A percentile compares a stretch with the other conserved stretches of the same genome.
phyloP scores from a whole-genome alignment of 1,140 invertebrate species.

The Heliconius congener region DNA sequence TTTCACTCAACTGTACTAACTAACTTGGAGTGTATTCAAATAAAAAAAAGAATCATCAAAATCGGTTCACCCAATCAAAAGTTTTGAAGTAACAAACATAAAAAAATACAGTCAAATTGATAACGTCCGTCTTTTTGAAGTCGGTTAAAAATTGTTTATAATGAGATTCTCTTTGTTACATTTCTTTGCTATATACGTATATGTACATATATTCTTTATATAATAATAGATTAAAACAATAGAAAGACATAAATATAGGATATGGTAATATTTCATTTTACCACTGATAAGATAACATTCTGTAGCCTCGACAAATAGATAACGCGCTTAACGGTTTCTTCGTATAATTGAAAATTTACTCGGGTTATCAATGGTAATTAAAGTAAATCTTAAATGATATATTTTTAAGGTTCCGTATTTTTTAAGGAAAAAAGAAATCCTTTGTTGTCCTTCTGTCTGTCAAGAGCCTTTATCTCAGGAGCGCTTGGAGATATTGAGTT shows the following conservation, averaged over 20 bases:
- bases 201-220: background rate
- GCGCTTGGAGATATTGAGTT: no score
- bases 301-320: conserved; percentile 16
- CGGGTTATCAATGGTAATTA: background rate
- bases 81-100: no score
- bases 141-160: background rate
- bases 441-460: no score
- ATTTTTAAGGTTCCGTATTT: background rate
- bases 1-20: no score
- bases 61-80: no score
- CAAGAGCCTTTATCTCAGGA: no score
- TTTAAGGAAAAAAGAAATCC: no score
- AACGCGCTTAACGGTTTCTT: conserved; percentile 13
- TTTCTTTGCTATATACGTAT: background rate
- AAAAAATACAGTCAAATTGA: no score
- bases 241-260: background rate
- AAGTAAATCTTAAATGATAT: background rate
- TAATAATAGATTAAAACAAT: background rate
- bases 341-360: background rate
- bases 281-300: conserved; percentile 16
- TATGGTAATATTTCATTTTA: conserved; percentile 13
- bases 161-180: background rate
- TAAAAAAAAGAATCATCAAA: no score
- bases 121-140: no score
- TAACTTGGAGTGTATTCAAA: no score